Evolutionary conservation across 92 coral and sea anemone genomes (phyloP).

Genomic region (Desmophyllum pertusum): DNA sequence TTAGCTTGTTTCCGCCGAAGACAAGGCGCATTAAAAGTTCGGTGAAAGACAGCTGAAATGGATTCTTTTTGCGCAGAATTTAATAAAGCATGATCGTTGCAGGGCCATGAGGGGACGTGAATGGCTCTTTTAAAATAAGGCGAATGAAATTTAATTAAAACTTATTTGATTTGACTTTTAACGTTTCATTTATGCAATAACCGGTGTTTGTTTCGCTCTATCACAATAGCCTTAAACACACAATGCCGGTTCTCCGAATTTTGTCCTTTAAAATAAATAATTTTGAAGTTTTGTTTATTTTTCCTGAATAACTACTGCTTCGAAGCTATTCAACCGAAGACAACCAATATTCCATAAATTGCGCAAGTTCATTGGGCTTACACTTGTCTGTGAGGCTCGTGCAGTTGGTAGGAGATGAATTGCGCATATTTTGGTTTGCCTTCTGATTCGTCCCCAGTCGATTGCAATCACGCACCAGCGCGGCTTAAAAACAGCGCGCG

Average conservation of each 20-base stretch:
- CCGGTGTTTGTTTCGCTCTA: not conserved
- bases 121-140: not conserved
- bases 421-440: too few species aligned
- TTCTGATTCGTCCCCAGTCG: too few species aligned
- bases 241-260: not conserved
- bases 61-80: not conserved
- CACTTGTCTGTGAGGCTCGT: not conserved
- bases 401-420: not conserved
- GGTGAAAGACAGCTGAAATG: not conserved
- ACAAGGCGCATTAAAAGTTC: not conserved
- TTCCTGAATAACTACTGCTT: not conserved
- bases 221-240: not conserved
- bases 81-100: not conserved
- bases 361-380: not conserved
- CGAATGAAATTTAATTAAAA: not conserved
- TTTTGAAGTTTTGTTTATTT: not conserved
- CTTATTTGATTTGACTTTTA: not conserved
- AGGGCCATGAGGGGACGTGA: not conserved
- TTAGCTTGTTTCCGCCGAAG: not conserved
- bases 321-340: not conserved
- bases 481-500: too few species aligned
- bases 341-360: not conserved
- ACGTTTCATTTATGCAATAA: not conserved
- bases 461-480: too few species aligned
- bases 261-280: not conserved